Conservation (phyloP, 2,888 invertebrate species). For the Prosopocoilus inquinatus region DNA sequence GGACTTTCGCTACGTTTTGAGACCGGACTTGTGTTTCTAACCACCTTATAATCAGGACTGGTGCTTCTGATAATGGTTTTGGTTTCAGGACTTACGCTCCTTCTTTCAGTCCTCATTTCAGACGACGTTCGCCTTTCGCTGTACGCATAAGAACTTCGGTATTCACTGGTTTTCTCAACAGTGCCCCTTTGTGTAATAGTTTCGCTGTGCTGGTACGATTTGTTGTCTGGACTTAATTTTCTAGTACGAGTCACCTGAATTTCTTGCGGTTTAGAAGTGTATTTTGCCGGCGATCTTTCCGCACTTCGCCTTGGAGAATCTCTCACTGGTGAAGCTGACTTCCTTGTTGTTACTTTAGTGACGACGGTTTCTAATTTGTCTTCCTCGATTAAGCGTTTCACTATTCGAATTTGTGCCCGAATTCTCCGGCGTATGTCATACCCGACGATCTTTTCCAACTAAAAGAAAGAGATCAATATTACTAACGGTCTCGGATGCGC, state of each 20-base stretch:
- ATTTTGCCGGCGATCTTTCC: conserved; percentile 31
- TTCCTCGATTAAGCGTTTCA: conserved; percentile 59
- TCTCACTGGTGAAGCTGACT: conserved; percentile 24
- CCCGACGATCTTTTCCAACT: conserved; percentile 72
- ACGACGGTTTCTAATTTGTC: conserved; percentile 37
- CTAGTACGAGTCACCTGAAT: conserved; percentile 20
- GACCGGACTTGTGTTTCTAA: conserved; percentile 36
- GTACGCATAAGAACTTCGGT: conserved; percentile 31
- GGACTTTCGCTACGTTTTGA: conserved; percentile 34
- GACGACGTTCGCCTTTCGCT: conserved; percentile 32
- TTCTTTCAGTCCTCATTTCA: conserved; percentile 17
- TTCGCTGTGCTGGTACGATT: conserved; percentile 23
- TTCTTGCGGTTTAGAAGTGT: conserved; percentile 16
- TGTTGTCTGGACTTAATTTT: conserved; percentile 29
- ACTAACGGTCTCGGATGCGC: conserved; percentile 2
- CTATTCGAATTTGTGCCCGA: conserved; percentile 71
- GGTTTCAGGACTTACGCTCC: conserved; percentile 10
- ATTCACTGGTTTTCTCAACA: conserved; percentile 26
- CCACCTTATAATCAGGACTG: conserved; percentile 26
- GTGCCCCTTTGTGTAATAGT: conserved; percentile 18
- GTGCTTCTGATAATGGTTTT: conserved; percentile 6
- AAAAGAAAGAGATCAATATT: conserved; percentile 42
- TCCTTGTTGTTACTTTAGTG: conserved; percentile 31
- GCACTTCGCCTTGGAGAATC: conserved; percentile 22
- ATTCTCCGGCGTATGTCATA: conserved; percentile 78